Conservation (phyloP, 2,113 vertebrate species). For the Herpetotheres cachinnans region DNA sequence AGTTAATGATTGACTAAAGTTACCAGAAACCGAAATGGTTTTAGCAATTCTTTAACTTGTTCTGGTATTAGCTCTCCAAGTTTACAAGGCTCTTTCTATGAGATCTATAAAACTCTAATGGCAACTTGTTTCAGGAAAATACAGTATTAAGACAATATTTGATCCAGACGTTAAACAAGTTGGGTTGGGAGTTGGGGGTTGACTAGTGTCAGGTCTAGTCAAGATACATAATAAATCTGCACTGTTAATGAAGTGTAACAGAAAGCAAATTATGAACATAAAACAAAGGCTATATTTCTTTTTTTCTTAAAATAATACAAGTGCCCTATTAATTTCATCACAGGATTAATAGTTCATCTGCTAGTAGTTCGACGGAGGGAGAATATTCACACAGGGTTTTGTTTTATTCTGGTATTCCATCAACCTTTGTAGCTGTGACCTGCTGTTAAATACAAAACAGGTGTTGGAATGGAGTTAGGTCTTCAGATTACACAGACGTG, state of each 20-base stretch:
- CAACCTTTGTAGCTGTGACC: not conserved
- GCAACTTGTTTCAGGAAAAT: not conserved
- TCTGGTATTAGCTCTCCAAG: not conserved
- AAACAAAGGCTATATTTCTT: not conserved
- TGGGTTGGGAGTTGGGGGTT: not conserved
- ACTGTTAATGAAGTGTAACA: not conserved
- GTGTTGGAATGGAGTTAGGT: not conserved
- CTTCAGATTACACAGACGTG: not conserved
- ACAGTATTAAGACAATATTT: not conserved
- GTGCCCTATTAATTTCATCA: not conserved
- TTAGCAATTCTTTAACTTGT: not conserved
- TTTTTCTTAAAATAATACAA: not conserved
- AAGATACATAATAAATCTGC: not conserved
- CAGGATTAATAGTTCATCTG: not conserved
- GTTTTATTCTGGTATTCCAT: not conserved
- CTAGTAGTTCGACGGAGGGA: not conserved
- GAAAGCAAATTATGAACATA: not conserved
- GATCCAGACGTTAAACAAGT: not conserved
- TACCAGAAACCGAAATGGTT: not conserved
- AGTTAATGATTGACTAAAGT: not conserved
- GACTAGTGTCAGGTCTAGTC: not conserved
- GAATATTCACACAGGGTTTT: not conserved
- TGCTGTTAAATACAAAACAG: not conserved
- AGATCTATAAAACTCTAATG: not conserved
- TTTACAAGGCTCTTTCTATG: not conserved